A percentile compares a stretch with the other conserved stretches of the same genome.
Conservation (phyloP, 2,113 vertebrate species). For the Elgaria multicarinata region DNA sequence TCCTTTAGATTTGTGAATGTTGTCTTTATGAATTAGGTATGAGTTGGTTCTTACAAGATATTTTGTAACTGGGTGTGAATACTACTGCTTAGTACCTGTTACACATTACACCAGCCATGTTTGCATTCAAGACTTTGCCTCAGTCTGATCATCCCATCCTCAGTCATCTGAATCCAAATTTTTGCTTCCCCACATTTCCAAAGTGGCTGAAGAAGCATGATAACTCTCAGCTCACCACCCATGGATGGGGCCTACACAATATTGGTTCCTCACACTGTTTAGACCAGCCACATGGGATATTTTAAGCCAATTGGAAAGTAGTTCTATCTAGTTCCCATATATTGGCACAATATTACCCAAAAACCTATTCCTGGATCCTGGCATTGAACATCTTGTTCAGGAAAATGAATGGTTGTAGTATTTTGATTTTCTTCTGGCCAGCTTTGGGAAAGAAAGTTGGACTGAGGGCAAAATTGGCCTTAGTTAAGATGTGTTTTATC, state of each 20-base stretch:
- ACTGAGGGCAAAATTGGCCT: neutral
- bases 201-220: neutral
- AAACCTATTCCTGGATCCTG: slow-evolving; percentile 2
- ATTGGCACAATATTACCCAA: neutral
- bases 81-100: too few relatives aligned
- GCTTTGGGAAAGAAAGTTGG: neutral
- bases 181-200: neutral
- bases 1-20: too few relatives aligned
- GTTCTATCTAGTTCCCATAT: neutral
- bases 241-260: neutral
- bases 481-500: neutral
- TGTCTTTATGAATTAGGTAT: too few relatives aligned
- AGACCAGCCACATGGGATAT: neutral
- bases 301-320: neutral
- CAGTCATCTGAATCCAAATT: neutral
- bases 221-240: neutral
- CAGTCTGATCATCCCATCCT: too few relatives aligned
- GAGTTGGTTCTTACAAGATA: too few relatives aligned
- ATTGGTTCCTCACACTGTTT: neutral
- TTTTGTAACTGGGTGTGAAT: too few relatives aligned
- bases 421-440: neutral
- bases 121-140: too few relatives aligned
- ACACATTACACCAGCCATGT: too few relatives aligned
- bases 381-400: neutral
- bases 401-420: slow-evolving; percentile 10